These are phyloP conservation scores for Halcyon malimbica DNA, from an alignment of 2,113 vertebrate species.

Conservation along the genomic window DNA sequence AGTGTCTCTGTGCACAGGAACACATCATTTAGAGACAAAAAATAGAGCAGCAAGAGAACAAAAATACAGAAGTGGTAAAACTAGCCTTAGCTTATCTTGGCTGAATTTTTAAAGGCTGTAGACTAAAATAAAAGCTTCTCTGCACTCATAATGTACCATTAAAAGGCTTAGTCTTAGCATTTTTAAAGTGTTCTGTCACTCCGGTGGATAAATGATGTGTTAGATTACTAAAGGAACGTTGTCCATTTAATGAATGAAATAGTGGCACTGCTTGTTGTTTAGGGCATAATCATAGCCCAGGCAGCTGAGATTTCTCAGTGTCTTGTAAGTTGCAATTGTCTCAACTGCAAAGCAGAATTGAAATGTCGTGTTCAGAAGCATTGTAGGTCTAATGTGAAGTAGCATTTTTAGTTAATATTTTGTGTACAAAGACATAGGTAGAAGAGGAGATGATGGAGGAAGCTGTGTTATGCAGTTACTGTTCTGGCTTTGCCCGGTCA, in stretches of 20 bases:
- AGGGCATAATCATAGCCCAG: background rate
- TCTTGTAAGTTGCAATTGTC: background rate
- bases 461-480: background rate
- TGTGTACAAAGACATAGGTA: background rate
- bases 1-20: background rate
- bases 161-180: background rate
- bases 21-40: background rate
- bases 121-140: background rate
- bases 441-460: background rate
- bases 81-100: background rate
- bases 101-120: background rate
- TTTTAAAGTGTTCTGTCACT: background rate
- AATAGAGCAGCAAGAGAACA: background rate
- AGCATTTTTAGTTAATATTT: background rate
- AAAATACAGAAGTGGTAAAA: background rate
- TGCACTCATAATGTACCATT: background rate
- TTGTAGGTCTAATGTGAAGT: background rate
- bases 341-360: background rate
- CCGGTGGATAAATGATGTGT: background rate
- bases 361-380: background rate
- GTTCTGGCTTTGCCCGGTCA: background rate
- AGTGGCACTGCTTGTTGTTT: background rate
- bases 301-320: background rate
- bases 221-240: background rate
- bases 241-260: background rate